Base-by-base conservation (phyloP, 2,888 invertebrate genomes). In the Scaptomyza polygonia region DNA sequence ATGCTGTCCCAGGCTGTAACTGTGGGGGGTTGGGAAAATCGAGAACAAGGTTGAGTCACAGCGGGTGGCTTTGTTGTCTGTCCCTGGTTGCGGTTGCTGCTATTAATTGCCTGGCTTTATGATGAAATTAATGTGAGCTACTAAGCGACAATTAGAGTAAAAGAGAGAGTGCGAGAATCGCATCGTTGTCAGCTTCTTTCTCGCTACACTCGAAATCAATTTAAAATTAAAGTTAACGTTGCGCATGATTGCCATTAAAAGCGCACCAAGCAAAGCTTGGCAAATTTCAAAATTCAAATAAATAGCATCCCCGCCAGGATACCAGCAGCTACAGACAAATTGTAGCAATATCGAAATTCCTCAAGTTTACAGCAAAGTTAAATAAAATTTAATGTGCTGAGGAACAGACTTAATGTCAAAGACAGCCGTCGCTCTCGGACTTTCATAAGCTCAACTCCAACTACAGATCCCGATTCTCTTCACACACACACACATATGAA, bases 281-380 rank as follows among this genome's bases (percentile, higher is more conserved):
- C 30, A 11, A 54, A 47, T 68, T 62, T 64, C 40, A 36, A 55
- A 57, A 67, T 36, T 14, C 7, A 59, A 67, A 72, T 52, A 21
- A 32, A 44, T 45, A 40, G 32, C 51, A 27, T 21, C 16, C 39
- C 8, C 6, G n/a, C 14, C 56, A 18, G 14, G 42, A 43, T 42
- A 54, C 45, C 55, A 52, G 49, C 54, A 44, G 56, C 18, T 27
- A 30, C 64, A 75, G 71, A 89, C 86, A 83, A 89, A 88, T 89
- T 89, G 87, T 86, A 78, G 77, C 84, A 83, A 86, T 87, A 83
- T 88, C 57, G 66, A 88, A 88, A 89, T 88, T 89, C 88, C 86
- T 52, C 71, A 86, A 83, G 84, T 83, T 83, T 67, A 70, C 51
- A 54, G 65, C 72, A 75, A 82, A 82, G 84, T 75, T 84, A 72